Evolutionary conservation across 2,797 vertebrate species (phyloP), one percentile per base, ranked within the genome.

Genomic region (Sylvilagus floridanus): DNA sequence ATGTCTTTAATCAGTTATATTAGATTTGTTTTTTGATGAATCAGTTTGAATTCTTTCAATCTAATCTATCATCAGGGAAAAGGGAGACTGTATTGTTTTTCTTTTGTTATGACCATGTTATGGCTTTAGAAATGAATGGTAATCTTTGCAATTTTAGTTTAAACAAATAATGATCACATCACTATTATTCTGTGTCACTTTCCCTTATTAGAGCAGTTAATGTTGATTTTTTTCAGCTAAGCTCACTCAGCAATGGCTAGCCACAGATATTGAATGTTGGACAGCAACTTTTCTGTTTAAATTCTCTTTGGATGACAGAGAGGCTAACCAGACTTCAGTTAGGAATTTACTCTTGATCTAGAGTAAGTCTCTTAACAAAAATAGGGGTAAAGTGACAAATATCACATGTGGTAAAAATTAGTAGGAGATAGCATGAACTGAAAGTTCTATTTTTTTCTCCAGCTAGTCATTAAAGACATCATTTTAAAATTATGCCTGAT

Each of bases 331-430:
- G 82, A 82, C n/a, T 22, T 91, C 35, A 88, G 57, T 77, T 84
- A 75, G 63, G 14, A 95, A 89, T 90, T 91, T 82, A 84, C 37
- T 93, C 93, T 96, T 95, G 84, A 88, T 90, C 37, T 54, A 62
- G 52, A 79, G 14, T 7, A 78, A 83, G 26, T 57, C 28, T 76
- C 6, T 13, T 19, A 88, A 94, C 37, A 94, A 95, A 57, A 76
- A n/a, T 47, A 37, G 14, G 1, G 37, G 52, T 28, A 37, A 68
- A 95, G 17, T 86, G 8, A 52, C 63, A 65, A 90, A 8, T 87
- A 50, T 52, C 54, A 62, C 54, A 81, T 47, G 85, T 88, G 42
- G 54, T 65, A 42, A 91, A 75, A n/a, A 90, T 69, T 71, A 86
- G 69, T 42, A 68, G 65, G 37, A 71, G 52, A 79, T 50, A 66